phyloP scores from a whole-genome alignment of 2,888 invertebrate genomes.

The Ligdia adustata region DNA sequence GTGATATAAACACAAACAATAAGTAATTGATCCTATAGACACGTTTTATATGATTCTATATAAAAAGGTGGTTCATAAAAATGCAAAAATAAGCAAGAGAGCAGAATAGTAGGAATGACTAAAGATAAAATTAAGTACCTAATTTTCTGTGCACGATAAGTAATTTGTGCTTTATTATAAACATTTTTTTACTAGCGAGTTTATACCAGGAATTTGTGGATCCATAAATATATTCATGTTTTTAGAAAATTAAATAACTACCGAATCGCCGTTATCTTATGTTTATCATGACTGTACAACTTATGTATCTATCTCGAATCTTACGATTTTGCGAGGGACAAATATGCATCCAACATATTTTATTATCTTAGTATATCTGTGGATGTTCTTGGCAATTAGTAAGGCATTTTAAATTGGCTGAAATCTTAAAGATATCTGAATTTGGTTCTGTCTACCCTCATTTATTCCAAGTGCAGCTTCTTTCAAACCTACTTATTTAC shows the following conservation, averaged over 20 bases:
- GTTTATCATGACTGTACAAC: conserved; percentile 65
- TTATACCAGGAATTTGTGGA: no score
- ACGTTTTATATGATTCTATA: conserved; percentile 2
- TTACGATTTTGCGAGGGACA: conserved; percentile 30
- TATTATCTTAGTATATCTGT: conserved; percentile 10
- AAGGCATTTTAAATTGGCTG: conserved; percentile 28
- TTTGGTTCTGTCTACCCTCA: background rate
- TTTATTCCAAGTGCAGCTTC: no score
- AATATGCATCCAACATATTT: conserved; percentile 8
- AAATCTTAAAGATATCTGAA: conserved; percentile 2
- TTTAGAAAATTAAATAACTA: conserved; percentile 13
- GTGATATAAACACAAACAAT: conserved; percentile 12
- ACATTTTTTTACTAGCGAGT: no score
- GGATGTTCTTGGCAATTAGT: conserved; percentile 28
- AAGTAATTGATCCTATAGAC: conserved; percentile 18
- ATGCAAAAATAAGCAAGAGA: conserved; percentile 30
- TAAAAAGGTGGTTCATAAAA: conserved; percentile 18
- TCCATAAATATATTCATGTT: no score
- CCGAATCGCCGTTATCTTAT: conserved; percentile 30
- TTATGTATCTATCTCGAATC: conserved; percentile 60
- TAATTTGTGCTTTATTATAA: conserved; percentile 3
- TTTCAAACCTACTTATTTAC: no score
- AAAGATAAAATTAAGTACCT: conserved; percentile 22
- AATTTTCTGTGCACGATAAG: conserved; percentile 23
- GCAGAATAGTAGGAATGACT: conserved; percentile 22